These are phyloP conservation scores for Rhinogobius similis DNA, from an alignment of 2,113 vertebrate species.

Conservation along the genomic window DNA sequence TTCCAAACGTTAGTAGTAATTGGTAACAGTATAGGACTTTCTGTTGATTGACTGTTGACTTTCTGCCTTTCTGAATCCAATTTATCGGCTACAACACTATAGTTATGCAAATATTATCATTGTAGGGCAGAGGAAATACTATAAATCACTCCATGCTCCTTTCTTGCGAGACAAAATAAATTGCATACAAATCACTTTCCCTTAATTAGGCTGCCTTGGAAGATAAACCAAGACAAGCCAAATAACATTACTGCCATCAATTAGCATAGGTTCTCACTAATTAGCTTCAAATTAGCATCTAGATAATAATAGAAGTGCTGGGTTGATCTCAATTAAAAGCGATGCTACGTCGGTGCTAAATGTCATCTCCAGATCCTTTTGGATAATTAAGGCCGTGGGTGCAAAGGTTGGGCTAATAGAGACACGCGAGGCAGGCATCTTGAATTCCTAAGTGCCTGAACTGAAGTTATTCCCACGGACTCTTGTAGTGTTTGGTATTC, in stretches of 20 bases:
- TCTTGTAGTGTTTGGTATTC: slow-evolving; percentile 62
- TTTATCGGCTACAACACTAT: neutral
- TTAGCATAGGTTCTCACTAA: slow-evolving; percentile 42
- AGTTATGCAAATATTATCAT: neutral
- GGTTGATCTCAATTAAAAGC: slow-evolving; percentile 41
- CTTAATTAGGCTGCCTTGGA: slow-evolving; percentile 10
- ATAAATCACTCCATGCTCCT: neutral
- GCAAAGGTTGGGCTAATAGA: slow-evolving; percentile 40
- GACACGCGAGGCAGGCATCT: slow-evolving; percentile 10
- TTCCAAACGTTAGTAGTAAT: no score
- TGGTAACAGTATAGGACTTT: no score
- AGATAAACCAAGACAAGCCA: slow-evolving; percentile 22
- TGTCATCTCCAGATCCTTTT: slow-evolving; percentile 50
- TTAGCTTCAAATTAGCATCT: slow-evolving; percentile 43
- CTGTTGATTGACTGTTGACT: neutral
- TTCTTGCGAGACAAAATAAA: neutral
- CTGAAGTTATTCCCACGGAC: slow-evolving; percentile 25
- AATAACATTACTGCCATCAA: slow-evolving; percentile 39
- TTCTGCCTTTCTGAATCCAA: neutral
- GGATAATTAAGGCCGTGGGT: slow-evolving; percentile 55
- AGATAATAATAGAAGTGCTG: slow-evolving; percentile 37
- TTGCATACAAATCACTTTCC: neutral
- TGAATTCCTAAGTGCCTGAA: slow-evolving; percentile 27
- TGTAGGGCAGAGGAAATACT: neutral
- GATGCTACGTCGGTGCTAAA: slow-evolving; percentile 52